Evolutionary conservation across 2,888 invertebrate species (phyloP), one percentile per base, ranked within the genome.

Genomic region (Cantharis rustica): DNA sequence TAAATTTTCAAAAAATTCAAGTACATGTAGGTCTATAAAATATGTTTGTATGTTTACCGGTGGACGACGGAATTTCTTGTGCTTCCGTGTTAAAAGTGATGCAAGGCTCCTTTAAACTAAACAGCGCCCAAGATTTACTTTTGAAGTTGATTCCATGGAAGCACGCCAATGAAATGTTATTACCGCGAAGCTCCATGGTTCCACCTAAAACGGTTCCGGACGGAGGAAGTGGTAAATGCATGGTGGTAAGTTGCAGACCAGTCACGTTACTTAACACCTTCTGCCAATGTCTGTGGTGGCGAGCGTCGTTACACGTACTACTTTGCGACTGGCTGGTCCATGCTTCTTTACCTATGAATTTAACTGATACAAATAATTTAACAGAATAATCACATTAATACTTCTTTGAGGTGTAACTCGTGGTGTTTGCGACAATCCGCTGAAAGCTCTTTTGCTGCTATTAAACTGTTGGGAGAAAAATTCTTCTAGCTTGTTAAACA

Each of bases 391-490:
- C 3, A 31, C 4, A 13, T 3, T 31, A 79, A 80, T 82, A 86
- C 86, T 84, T 84, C 85, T 87, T 72, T 87, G 87, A 10, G 86
- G 83, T 0, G 85, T 84, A 1, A 85, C 84, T 66, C 86, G 83
- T 0, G 86, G 80, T 7, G 83, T 81, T 63, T 85, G 85, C 20
- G 87, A 84, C 75, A 88, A 87, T 15, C 88, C 86, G 77, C 87
- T 88, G 86, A 98, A 96, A 4, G 97, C 97, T 2, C 98, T 91
- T 87, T 96, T 97, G 86, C 97, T 96, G 82, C 96, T 97, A 87
- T 97, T 97, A 87, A 98, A 97, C 90, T 99, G 98, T 88, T 98
- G 98, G 79, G 96, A 95, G 89, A 99, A 98, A 90, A 99, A 99
- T 89, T 98, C 98, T 84, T 98, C 97, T 47, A 99, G 90, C 86